Base-by-base conservation (phyloP, 2,797 vertebrate species). In the Tapera naevia region DNA sequence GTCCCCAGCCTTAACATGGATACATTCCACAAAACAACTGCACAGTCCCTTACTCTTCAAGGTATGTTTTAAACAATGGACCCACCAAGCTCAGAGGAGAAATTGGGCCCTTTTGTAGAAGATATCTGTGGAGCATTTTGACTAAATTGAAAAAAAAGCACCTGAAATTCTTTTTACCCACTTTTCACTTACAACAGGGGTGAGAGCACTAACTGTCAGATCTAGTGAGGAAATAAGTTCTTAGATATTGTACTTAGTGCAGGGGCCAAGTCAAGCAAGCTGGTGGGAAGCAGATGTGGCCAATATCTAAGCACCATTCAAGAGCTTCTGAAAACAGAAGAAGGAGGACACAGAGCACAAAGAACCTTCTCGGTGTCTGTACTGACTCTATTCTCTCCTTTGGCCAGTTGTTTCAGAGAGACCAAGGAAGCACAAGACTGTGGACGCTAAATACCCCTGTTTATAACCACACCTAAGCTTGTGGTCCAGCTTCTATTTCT, bases 241-340 rank as follows among this genome's bases (percentile, higher is more conserved):
- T 43, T 32, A 18, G 27, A 28, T 45, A 16, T 1, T 48, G 25
- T 3, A 41, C 30, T 28, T 58, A 46, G 25, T 0, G 0, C 1
- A 72, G 27, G 27, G 24, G 19, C 23, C 65, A 35, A 75, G 30
- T 4, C 28, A 21, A 60, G 28, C 62, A 75, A 22, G 48, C 1
- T 56, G 70, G 21, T 65, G 51, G 46, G 41, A 67, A 33, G 70
- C 13, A 91, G 48, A 39, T 0, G 0, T 22, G 41, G 15, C 46
- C 80, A 80, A 71, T 25, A 50, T 25, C 21, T 62, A 32, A 28
- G 16, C 56, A 54, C 7, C 11, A 30, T 4, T 46, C 27, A 41
- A 15, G 3, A 17, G 33, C 43, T 71, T 86, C 53, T 39, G 83
- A 39, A 35, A 81, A 46, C 45, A 78, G 73, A 70, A 30, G 28